Evolutionary conservation across 64 coral and sea anemone species (phyloP), one percentile per base, ranked within the genome.

Genomic region (Stichodactyla mertensii): DNA sequence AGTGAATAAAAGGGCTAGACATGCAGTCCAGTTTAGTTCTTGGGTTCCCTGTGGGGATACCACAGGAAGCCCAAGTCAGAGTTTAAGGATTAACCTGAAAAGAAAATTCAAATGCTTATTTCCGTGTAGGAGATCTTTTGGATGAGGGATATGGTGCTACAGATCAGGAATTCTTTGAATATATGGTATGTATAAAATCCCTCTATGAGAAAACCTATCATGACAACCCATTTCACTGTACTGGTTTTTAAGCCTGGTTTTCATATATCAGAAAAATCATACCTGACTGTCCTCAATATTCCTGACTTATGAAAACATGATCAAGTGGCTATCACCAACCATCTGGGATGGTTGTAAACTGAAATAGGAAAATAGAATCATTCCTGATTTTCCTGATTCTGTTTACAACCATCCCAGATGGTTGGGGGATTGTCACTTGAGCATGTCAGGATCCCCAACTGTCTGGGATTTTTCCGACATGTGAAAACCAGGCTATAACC

Each of bases 91-190:
- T 16, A 27, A 71, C 5, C 7, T 11, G 11, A 16, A 81, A 81
- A 52, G 45, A 16, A n/a, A 13, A 16, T 36, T 81, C 16, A 7
- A 31, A 28, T 19, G 16, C 4, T 81, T 81, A 23, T 81, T 81
- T 18, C 13, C 16, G 16, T 9, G 1, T 24, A 95, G 93, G 93
- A 81, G 93, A 95, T 20, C 60, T 92, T 54, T 83, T 95, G 74
- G 90, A 95, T 89, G 93, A 95, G 78, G 93, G 93, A 52, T 89
- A 26, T 86, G 71, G 28, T 54, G 90, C 93, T 88, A 92, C 90
- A 28, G 84, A 89, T 80, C 83, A 86, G 6, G 87, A 95, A 87
- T 95, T 92, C 66, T 78, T 54, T 31, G 77, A 83, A 71, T 92
- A 91, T 51, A 92, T 88, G 82, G 93, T 94, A 90, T 13, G 69